Base-by-base conservation (phyloP, 2,113 vertebrate genomes). In the Boulengeromyrus knoepffleri region DNA sequence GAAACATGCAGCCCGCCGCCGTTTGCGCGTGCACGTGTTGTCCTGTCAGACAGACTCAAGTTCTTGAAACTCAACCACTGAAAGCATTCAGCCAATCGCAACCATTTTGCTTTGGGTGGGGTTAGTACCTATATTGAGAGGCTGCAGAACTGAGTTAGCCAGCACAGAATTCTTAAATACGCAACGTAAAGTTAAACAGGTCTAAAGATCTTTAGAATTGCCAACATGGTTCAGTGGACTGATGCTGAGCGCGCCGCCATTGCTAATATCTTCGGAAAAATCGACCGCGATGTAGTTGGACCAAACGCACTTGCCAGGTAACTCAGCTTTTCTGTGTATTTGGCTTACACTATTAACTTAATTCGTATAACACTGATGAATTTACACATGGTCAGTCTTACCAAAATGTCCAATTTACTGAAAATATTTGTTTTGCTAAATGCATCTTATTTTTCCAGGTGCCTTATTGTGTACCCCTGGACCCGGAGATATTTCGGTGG, bases 401-500 rank as follows among this genome's bases (percentile, higher is more conserved):
- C 36, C 24, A 7, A 88, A 15, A 42, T 45, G 53, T 12, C 2
- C 1, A 36, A 19, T 52, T 13, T 52, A 85, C 9, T 70, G n/a
- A 5, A 31, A 70, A 31, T 70, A 31, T 58, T 58, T 58, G 21
- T n/a, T 58, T 66, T 66, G 0, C 24, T 27, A 66, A 66, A 66
- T 66, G 58, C 24, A 27, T 66, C 58, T 66, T 27, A 12, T 27
- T 66, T 70, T 70, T n/a, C 62, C 56, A 94, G 93, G 87, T 92
- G 97, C 88, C 97, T 97, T 90, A 0, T 10, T 74, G 93, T 93
- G 91, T 95, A 90, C 91, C 97, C 96, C 0, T 93, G 91, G 92
- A 95, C 95, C 0, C 97, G 97, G 95, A 96, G 96, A 89, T 97
- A 98, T 92, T 97, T 98, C 92, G 92, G 94, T 15, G 92, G 95